Base-by-base conservation (phyloP, 2,113 vertebrate species). In the Terrapene triunguis region DNA sequence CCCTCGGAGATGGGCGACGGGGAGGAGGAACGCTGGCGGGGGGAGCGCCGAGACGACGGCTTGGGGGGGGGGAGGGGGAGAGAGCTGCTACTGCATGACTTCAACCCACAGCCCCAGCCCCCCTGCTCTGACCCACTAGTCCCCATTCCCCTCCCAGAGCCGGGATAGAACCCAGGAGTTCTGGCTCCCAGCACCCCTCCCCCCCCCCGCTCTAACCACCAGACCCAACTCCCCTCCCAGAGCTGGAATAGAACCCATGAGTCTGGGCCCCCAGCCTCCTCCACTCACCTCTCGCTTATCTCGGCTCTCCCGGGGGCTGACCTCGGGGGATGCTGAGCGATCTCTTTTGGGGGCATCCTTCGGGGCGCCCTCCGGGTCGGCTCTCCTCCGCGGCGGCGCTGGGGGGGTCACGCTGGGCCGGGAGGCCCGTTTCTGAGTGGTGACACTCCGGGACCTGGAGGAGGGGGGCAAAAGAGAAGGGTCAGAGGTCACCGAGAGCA, bases 101-200 rank as follows among this genome's bases (percentile, higher is more conserved):
- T 38, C 82, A 94, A 89, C 84, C 94, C 96, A 95, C 96, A 93
- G 93, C 95, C 97, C 94, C 62, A 69, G n/a, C 62, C 84, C 92
- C 25, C 8, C 19, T 27, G 10, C 9, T 57, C 55, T 27, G 5
- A 27, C 55, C 25, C 13, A 57, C 25, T 57, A 57, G 25, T 1
- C 9, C 24, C 6, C 21, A 65, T 85, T 78, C 44, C 94, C 89
- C 84, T 91, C 91, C 29, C 53, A 19, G 51, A 91, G 25, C 32
- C 11, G 14, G 24, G 42, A 80, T 32, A 92, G 54, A 2, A 76
- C n/a, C 55, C 24, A 62, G 55, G 47, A 87, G 29, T 38, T 27
- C 69, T 47, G 79, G 24, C 44, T 50, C 97, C 94, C 72, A 69
- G 38, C 62, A 42, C 42, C 5, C 42, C 42, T 42, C 42, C 42